phyloP scores from a whole-genome alignment of 2,113 vertebrate genomes.

The Pterophyllum scalare region DNA sequence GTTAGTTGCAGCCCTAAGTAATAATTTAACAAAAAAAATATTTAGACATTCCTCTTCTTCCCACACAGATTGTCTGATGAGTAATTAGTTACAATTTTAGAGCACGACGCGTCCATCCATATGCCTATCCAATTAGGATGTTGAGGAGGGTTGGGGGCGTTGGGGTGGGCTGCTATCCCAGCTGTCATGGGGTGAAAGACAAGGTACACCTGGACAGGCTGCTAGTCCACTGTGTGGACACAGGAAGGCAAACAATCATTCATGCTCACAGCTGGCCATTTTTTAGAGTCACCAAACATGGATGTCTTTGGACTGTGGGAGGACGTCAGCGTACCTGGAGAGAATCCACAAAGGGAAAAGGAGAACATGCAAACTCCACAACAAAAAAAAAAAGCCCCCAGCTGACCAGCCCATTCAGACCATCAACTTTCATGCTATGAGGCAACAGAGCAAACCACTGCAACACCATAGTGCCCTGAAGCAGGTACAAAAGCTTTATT shows the following conservation, averaged over 20 bases:
- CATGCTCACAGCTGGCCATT: too few relatives aligned
- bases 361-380: not conserved
- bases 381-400: not conserved
- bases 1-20: not conserved
- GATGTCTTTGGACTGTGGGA: not conserved
- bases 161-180: fast-evolving
- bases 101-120: not conserved
- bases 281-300: not conserved
- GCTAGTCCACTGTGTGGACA: not conserved
- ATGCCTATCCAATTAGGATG: not conserved
- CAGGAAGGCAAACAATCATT: not conserved
- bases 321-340: not conserved
- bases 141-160: too few relatives aligned
- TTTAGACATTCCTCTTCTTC: not conserved
- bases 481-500: not conserved
- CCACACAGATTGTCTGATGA: not conserved
- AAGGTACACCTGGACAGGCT: not conserved
- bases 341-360: not conserved
- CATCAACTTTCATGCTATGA: not conserved
- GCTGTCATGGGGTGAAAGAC: not conserved
- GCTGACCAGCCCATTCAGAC: not conserved
- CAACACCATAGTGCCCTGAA: not conserved
- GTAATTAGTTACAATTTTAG: not conserved
- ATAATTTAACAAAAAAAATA: not conserved
- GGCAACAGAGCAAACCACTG: not conserved